phyloP scores from a whole-genome alignment of 2,113 vertebrate genomes.

The Spermophilus dauricus region DNA sequence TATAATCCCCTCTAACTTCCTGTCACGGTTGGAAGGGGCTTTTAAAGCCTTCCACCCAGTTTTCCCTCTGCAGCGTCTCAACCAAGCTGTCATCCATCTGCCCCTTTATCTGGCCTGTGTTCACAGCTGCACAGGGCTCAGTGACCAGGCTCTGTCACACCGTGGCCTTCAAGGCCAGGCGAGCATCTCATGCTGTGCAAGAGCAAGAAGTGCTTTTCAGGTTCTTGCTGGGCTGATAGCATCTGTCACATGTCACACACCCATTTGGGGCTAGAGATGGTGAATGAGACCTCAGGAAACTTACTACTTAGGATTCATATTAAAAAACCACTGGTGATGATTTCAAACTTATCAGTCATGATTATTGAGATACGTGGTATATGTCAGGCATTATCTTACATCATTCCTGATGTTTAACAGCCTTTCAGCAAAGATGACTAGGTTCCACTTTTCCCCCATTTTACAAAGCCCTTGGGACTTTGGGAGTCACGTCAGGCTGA shows the following conservation, averaged over 20 bases:
- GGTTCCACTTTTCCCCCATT: accelerated
- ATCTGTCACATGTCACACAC: neutral
- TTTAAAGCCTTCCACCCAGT: neutral
- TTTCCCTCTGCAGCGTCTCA: neutral
- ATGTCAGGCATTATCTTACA: accelerated
- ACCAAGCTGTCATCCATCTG: accelerated
- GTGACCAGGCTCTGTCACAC: neutral
- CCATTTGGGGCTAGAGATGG: neutral
- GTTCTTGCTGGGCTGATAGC: neutral
- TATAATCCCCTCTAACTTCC: neutral
- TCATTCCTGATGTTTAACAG: neutral
- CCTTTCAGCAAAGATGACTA: neutral
- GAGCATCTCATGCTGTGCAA: accelerated
- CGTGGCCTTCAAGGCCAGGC: neutral
- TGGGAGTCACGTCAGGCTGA: neutral
- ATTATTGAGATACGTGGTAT: neutral
- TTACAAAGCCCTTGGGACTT: accelerated
- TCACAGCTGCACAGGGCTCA: accelerated
- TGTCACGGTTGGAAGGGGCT: neutral
- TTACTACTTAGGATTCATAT: neutral
- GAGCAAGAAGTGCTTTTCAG: accelerated
- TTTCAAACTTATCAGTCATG: neutral
- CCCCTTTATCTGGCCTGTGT: neutral
- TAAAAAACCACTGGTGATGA: neutral
- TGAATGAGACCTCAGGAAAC: neutral